Evolutionary conservation across 2,888 invertebrate genomes (phyloP), one percentile per base, ranked within the genome.

Genomic region (Lochmaea capreae): DNA sequence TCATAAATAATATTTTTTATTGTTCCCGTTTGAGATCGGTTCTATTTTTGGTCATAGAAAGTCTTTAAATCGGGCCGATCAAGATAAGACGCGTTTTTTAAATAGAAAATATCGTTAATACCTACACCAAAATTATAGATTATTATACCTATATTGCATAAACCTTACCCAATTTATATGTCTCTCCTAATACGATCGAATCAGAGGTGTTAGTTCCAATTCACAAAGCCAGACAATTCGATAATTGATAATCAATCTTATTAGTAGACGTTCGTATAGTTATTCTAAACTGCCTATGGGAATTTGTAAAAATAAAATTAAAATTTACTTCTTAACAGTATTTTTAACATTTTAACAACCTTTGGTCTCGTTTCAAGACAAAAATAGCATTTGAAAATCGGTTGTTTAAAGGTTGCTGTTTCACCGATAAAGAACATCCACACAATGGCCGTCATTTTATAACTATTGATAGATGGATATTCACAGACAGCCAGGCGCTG

Each of bases 11-110:
- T 57, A 16, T 18, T 57, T 18, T 57, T 57, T 57, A 57, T 16
- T 18, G 22, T 49, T 22, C 22, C 9, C 57, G 16, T 22, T 16
- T 57, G 0, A 18, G 16, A 49, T 49, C 14, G n/a, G 18, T 22
- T 26, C 22, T 26, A 8, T 58, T 10, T 61, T 61, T 61, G 61
- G 61, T 33, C 61, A 26, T 62, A 62, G 62, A 62, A 62, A 42
- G 18, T 16, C 62, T 18, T 39, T 62, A 62, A 62, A 14, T 42
- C 16, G 18, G 11, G 16, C 8, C 43, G 18, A 39, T 42, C 42
- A 39, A 62, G 62, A 62, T 62, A 62, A 62, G 16, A 2, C 14
- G 14, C 43, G 18, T 43, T 16, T 43, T 62, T 42, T 43, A 11
- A 43, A 62, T 18, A 62, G 42, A 42, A 62, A 59, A 26, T 10